Evolutionary conservation across 2,797 vertebrate species (phyloP), one percentile per base, ranked within the genome.

Genomic region (Varecia variegata): DNA sequence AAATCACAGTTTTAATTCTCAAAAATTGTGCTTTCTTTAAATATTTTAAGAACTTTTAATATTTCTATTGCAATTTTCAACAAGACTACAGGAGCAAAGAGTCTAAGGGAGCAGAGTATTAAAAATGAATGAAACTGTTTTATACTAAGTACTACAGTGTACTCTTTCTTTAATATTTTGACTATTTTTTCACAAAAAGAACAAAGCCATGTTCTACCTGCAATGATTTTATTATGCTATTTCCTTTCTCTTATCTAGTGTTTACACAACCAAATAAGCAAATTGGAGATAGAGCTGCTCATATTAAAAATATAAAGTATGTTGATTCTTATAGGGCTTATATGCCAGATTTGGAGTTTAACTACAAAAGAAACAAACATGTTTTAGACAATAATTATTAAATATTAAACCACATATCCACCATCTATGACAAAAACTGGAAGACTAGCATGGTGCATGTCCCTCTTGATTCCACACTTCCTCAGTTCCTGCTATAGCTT

Each of bases 71-170:
- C 40, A 89, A 89, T 89, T 94, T 93, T 87, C 40, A 60, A 81
- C 80, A 92, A 82, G 47, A 60, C 3, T 40, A n/a, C 8, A 82
- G 21, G 5, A 80, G 14, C 9, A 82, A 60, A 80, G 32, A 43
- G 56, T 60, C 38, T 21, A 65, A 0, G 12, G 10, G 14, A 88
- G 4, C 4, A 92, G 17, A 58, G 40, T 52, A 94, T 96, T 96
- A 93, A 97, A 96, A 94, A 96, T 93, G 27, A 92, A 96, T 97
- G 80, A 90, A 88, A 20, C 21, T 65, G 7, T 38, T 87, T 93
- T 60, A 70, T 79, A 27, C 5, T 58, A 81, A 60, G 67, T 76
- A 52, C 5, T 68, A 95, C 25, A 74, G n/a, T 43, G 27, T 54
- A 52, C 18, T 68, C 88, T 90, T 74, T 67, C 62, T 79, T 74